Conservation (phyloP, 1,140 invertebrate species). For the Sycophaga agraensis region DNA sequence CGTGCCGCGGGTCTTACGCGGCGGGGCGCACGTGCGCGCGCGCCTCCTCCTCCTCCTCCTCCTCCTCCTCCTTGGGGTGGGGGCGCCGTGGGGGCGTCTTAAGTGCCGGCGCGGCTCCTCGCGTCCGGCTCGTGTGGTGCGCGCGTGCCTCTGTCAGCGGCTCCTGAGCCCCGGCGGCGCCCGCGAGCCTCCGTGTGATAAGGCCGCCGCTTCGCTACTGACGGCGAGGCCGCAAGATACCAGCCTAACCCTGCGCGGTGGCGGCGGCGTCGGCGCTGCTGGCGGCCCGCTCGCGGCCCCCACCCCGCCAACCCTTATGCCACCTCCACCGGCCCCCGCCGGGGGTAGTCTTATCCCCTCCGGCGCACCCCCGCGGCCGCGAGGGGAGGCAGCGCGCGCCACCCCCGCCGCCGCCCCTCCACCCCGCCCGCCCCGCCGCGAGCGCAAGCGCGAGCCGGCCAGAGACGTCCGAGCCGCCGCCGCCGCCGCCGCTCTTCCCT, state of each 20-base stretch:
- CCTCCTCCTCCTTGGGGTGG: not conserved
- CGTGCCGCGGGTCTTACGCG: slow-evolving; percentile 6
- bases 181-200: slow-evolving; percentile 51
- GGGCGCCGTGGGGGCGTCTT: not conserved
- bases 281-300: slow-evolving; percentile 17
- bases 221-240: slow-evolving; percentile 46
- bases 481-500: slow-evolving; percentile 2
- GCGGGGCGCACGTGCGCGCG: not conserved
- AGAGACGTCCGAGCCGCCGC: slow-evolving; percentile 29
- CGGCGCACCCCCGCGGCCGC: slow-evolving; percentile 4
- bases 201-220: slow-evolving; percentile 60
- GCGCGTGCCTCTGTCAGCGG: not conserved
- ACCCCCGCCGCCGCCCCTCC: not conserved
- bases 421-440: slow-evolving; percentile 11
- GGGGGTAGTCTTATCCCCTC: slow-evolving; percentile 58
- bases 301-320: slow-evolving; percentile 42
- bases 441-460: not conserved
- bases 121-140: too few species aligned
- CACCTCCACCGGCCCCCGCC: slow-evolving; percentile 52
- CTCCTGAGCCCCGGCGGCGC: slow-evolving; percentile 34
- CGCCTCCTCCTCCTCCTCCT: not conserved
- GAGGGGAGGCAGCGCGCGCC: too few species aligned
- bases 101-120: not conserved
- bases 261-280: not conserved
- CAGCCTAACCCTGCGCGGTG: slow-evolving; percentile 51